phyloP scores from a whole-genome alignment of 2,113 vertebrate genomes.

The Toxotes jaculatrix region DNA sequence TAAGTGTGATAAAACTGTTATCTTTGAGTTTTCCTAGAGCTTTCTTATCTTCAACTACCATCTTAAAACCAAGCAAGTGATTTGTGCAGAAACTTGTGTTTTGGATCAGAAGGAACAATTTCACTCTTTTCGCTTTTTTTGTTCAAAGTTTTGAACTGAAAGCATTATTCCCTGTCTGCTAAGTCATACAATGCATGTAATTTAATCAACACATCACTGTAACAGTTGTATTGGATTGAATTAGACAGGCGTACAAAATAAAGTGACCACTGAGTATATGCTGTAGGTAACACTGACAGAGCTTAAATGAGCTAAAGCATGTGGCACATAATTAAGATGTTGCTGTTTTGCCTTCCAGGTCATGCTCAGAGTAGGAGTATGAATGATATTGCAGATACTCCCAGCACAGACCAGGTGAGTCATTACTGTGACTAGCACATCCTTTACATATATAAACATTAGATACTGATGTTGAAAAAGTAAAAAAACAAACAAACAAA shows the following conservation, averaged over 20 bases:
- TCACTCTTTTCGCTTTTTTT: neutral
- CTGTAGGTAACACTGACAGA: neutral
- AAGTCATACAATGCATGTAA: neutral
- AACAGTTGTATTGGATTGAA: too few species aligned
- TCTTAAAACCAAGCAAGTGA: neutral
- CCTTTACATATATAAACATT: neutral
- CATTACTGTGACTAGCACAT: neutral
- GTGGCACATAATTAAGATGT: neutral
- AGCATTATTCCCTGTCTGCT: neutral
- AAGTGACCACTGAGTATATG: neutral
- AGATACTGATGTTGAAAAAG: neutral
- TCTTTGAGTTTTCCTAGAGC: neutral
- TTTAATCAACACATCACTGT: neutral
- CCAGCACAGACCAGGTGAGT: slow-evolving; percentile 93
- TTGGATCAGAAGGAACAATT: neutral
- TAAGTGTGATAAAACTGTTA: neutral
- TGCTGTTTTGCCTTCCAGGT: slow-evolving; percentile 79
- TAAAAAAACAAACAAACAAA: too few species aligned
- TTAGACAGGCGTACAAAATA: neutral
- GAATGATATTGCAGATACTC: slow-evolving; percentile 94
- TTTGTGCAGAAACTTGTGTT: neutral
- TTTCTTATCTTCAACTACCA: neutral
- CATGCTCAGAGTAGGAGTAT: slow-evolving; percentile 95
- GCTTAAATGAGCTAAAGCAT: neutral
- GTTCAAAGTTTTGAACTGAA: neutral